Conservation (phyloP, 2,113 vertebrate genomes). For the Limanda limanda region DNA sequence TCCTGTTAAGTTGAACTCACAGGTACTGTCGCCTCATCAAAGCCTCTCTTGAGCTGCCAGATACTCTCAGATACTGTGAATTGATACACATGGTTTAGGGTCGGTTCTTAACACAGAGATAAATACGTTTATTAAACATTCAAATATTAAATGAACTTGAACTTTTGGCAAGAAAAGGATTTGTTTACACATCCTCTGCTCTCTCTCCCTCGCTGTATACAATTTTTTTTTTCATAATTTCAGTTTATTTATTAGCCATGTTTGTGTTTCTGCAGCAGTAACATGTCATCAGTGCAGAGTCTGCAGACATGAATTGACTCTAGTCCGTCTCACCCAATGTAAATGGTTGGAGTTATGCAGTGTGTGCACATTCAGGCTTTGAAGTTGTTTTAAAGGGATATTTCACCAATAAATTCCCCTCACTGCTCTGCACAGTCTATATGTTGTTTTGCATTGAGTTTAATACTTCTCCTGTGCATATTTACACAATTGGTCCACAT, state of each 20-base stretch:
- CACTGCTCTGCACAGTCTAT: background rate
- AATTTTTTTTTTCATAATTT: background rate
- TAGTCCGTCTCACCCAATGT: conserved; percentile 23
- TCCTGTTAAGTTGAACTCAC: conserved; percentile 9
- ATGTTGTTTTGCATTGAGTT: conserved; percentile 27
- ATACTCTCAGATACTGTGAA: conserved; percentile 16
- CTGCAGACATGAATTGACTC: conserved; percentile 28
- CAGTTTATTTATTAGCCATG: background rate
- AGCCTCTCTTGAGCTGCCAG: conserved; percentile 38
- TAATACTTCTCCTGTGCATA: conserved; percentile 13
- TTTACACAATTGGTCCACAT: conserved; percentile 37
- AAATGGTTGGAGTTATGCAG: conserved; percentile 34
- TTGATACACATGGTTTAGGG: background rate
- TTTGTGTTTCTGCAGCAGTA: background rate
- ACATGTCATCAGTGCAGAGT: conserved; percentile 38
- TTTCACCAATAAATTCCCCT: conserved; percentile 30
- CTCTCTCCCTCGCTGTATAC: background rate
- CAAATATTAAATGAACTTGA: background rate
- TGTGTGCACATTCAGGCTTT: conserved; percentile 8
- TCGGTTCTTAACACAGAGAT: conserved; percentile 27
- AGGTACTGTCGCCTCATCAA: conserved; percentile 36
- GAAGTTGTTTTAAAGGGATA: conserved; percentile 34
- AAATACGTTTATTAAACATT: conserved; percentile 29
- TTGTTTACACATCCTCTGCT: background rate
- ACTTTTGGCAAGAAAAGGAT: background rate